These are phyloP conservation scores for Cuniculus paca DNA, from an alignment of 2,797 vertebrate species.

Conservation along the genomic window DNA sequence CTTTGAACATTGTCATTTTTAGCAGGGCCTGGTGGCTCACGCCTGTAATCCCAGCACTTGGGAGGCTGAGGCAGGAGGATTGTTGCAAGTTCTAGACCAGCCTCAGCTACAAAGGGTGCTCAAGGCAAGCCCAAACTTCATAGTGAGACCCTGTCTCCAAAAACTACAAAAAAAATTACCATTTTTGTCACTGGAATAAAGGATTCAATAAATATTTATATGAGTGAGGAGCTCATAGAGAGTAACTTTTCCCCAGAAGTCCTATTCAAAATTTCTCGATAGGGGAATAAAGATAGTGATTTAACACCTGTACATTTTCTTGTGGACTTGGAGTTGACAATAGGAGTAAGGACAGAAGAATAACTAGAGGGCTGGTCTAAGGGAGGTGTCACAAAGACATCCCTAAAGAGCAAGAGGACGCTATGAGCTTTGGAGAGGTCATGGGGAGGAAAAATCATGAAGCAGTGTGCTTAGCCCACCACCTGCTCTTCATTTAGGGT, in stretches of 20 bases:
- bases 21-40: no score
- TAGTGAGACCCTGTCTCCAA: no score
- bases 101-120: no score
- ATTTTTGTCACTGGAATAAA: background rate
- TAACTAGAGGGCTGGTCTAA: background rate
- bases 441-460: background rate
- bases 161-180: no score
- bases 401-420: background rate
- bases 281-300: background rate
- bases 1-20: background rate
- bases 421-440: background rate
- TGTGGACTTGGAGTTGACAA: background rate
- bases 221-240: background rate
- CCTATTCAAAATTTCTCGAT: background rate
- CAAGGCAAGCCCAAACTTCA: no score
- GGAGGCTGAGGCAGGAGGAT: no score
- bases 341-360: background rate
- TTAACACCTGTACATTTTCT: background rate
- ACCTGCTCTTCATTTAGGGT: background rate
- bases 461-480: background rate
- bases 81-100: no score
- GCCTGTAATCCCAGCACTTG: no score
- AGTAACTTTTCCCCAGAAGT: background rate
- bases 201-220: background rate
- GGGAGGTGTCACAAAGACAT: background rate